Evolutionary conservation across 1,140 invertebrate species (phyloP), one percentile per base, ranked within the genome.

Genomic region (Drosophila rufa): DNA sequence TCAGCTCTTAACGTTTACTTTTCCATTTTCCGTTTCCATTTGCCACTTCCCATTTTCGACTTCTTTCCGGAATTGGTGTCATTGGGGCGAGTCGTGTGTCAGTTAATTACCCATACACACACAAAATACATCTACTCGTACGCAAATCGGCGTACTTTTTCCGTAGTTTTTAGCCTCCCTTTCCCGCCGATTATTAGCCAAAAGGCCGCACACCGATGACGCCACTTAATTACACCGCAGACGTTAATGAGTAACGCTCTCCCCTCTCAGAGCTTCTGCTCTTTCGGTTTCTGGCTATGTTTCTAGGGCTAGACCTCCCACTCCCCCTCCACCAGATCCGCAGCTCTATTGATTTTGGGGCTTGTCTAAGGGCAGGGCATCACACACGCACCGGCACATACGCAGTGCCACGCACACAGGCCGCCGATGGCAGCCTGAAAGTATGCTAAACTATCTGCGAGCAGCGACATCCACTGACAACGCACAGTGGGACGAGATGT

Each of bases 61-160:
- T 55, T 58, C 59, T 55, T 77, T 83, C 71, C 76, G 80, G 76
- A 90, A 90, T 81, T 74, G 77, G 85, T 89, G 85, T 89, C 85
- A 89, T 90, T 84, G 77, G 80, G 80, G 62, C 68, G 80, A 65
- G 50, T 71, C 55, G 66, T 84, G 73, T 47, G 27, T 11, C 61
- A 71, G 66, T 62, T 86, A 86, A 86, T 89, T 87, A 83, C 56
- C 62, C 70, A 59, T 55, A 59, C 71, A 71, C 57, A 65, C 48
- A 51, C 60, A 68, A 40, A 25, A n/a, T 19, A 45, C 38, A 36
- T 33, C 15, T 11, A 60, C 40, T 38, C 30, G n/a, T 69, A 69
- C 71, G 53, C 56, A 59, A 58, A 50, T 59, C 45, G 64, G 2
- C 17, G 47, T 53, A 46, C 42, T 68, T 33, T 51, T 53, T 36